Base-by-base conservation (phyloP, 2,797 vertebrate genomes). In the Chaenodraco wilsoni region DNA sequence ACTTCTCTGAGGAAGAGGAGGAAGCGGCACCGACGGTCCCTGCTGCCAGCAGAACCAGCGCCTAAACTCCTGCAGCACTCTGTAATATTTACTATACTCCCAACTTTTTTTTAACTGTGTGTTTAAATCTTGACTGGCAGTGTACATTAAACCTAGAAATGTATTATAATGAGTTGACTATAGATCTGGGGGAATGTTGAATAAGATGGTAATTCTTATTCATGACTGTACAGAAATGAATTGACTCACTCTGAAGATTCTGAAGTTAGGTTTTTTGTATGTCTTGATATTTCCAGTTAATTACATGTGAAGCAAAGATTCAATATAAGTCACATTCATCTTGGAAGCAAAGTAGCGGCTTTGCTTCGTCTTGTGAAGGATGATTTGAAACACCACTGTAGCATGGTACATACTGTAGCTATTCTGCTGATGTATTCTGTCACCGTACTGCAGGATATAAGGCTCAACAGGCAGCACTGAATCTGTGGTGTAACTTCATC, bases 1-100 rank as follows among this genome's bases (percentile, higher is more conserved):
- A 96, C 86, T 99, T 97, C 91, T 95, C 95, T 37, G 96, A 98
- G 65, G 98, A 99, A 77, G 96, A 98, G 9, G 91, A 92, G 31
- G 84, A 82, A 44, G 87, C 90, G 21, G 52, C 68, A 8, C 37
- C 82, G 4, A 69, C 80, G 0, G 46, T 54, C 33, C 69, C 89
- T 12, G 12, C 74, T 59, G 89, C 84, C 76, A 73, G 68, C 77
- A 89, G 86, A 68, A 70, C 88, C 59, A 85, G 86, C 27, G 74
- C 78, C 83, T 93, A 79, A 93, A 81, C 52, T 58, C n/a, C 21
- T 21, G 61, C 45, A 78, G 49, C 54, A 23, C 40, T 55, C 48
- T 74, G 59, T 65, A 75, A 78, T 71, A 40, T 57, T 50, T 27
- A 27, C 27, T 69, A 19, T 55, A 55, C 65, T 75, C 16, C 44